Percentiles rank a stretch among this genome's conserved stretches.
These are phyloP conservation scores for Arbacia lixula DNA, from an alignment of 53 echinoderm and acorn worm species.

Conservation along the genomic window DNA sequence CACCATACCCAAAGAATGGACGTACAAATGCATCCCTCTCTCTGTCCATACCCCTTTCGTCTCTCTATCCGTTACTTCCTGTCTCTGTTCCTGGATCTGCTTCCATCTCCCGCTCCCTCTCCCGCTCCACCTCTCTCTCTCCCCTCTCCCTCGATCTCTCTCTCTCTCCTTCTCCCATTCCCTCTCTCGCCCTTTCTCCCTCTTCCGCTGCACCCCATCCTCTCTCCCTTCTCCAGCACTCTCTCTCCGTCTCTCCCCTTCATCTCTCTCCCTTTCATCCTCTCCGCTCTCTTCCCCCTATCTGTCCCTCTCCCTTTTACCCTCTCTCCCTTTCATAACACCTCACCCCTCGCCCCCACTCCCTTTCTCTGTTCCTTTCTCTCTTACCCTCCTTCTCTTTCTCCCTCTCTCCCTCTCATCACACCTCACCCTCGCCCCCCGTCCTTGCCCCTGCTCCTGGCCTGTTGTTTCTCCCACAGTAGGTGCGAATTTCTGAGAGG, in stretches of 20 bases:
- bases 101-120: not conserved
- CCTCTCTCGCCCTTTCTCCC: no score
- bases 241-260: no score
- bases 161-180: not conserved
- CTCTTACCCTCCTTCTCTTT: not conserved
- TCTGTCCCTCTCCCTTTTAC: not conserved
- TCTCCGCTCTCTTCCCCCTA: no score
- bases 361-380: not conserved
- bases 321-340: not conserved
- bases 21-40: no score
- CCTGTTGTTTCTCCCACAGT: not conserved
- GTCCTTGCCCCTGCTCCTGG: no score
- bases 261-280: no score
- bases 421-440: not conserved
- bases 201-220: not conserved
- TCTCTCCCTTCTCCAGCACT: no score
- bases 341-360: not conserved
- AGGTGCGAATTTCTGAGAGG: constrained; percentile 29
- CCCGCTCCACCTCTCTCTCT: not conserved
- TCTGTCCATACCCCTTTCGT: no score
- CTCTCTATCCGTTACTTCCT: not conserved
- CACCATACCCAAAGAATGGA: no score
- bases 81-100: no score
- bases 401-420: not conserved
- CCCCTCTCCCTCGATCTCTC: not conserved